Evolutionary conservation across 2,797 vertebrate species (phyloP).

Genomic region (Lemur catta): DNA sequence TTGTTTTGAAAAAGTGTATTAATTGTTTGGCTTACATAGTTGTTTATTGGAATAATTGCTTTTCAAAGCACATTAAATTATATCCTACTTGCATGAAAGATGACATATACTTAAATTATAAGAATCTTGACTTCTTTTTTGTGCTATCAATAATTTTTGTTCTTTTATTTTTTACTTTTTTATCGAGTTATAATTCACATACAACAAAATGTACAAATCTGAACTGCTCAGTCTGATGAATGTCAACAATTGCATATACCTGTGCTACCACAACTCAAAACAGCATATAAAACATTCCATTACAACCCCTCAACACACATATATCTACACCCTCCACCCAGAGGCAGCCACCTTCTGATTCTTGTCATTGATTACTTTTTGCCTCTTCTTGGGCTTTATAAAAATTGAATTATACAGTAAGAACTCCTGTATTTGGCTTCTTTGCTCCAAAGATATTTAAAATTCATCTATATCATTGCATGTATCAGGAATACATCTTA

Average conservation of each 20-base stretch:
- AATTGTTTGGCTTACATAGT: conserved; percentile 25
- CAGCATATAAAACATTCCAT: background rate
- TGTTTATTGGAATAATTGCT: background rate
- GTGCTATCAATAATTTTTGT: background rate
- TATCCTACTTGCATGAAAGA: background rate
- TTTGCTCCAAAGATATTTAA: background rate
- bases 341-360: background rate
- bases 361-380: conserved; percentile 6
- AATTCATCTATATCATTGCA: background rate
- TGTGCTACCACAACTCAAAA: background rate
- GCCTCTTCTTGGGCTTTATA: background rate
- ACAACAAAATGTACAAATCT: background rate
- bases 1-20: background rate
- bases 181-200: background rate
- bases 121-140: conserved; percentile 3
- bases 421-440: background rate
- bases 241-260: background rate
- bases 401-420: background rate
- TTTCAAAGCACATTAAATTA: conserved; percentile 4
- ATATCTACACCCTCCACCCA: background rate
- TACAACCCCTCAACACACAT: rapidly evolving
- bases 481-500: background rate
- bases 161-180: background rate
- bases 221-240: background rate
- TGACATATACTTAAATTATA: background rate